Conservation (phyloP, 2,113 vertebrate species). For the Neodon shergylaensis region DNA sequence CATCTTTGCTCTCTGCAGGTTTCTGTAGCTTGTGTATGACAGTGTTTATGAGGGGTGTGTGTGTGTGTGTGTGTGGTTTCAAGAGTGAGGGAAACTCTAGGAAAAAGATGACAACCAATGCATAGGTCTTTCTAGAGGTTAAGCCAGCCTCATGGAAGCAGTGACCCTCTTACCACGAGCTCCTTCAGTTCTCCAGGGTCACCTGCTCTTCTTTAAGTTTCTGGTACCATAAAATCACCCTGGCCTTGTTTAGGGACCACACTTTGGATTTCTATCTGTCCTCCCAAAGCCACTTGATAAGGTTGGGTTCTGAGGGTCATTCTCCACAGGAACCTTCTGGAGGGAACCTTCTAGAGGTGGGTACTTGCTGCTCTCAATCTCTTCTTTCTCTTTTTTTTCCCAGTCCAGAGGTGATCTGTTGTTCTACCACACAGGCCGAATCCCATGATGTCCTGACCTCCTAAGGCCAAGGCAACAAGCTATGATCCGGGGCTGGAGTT, state of each 20-base stretch:
- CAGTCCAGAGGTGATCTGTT: not conserved
- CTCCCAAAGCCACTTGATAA: not conserved
- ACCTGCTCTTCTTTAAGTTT: not conserved
- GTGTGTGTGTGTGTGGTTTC: not conserved
- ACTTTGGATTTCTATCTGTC: not conserved
- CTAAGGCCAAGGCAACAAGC: not conserved
- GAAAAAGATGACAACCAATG: not conserved
- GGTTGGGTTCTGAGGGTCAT: no score
- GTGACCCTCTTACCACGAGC: not conserved
- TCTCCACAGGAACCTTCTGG: not conserved
- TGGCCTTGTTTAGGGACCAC: not conserved
- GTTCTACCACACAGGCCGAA: not conserved
- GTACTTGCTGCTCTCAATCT: no score
- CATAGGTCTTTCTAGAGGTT: not conserved
- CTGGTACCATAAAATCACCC: not conserved
- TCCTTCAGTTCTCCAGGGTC: not conserved
- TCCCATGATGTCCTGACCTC: not conserved
- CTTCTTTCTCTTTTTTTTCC: not conserved
- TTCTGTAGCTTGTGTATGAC: not conserved
- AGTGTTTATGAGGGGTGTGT: not conserved
- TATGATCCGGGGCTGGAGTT: not conserved
- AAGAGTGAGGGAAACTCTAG: not conserved
- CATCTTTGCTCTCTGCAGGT: no score
- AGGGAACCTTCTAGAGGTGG: no score
- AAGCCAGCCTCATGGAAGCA: not conserved